A percentile compares a stretch with the other conserved stretches of the same genome.
phyloP scores from a whole-genome alignment of 2,113 vertebrate genomes.

The Cavia porcellus region DNA sequence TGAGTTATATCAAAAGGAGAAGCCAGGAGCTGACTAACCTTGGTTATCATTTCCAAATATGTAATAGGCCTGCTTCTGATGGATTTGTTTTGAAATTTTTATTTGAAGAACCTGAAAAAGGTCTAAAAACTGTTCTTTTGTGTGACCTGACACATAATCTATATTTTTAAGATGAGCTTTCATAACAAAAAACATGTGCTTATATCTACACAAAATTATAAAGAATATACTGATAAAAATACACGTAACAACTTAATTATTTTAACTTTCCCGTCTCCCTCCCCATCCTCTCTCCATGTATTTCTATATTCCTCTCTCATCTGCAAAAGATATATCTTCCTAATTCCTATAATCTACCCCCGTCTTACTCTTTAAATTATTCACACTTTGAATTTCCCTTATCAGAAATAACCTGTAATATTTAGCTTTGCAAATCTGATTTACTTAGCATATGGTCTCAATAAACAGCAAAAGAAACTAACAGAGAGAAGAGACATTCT shows the following conservation, averaged over 20 bases:
- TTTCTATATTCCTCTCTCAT: not conserved
- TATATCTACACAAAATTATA: constrained; percentile 33
- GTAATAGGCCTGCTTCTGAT: constrained; percentile 33
- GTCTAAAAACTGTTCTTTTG: not conserved
- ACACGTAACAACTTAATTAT: not conserved
- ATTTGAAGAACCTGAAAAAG: not conserved
- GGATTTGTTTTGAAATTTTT: constrained; percentile 44
- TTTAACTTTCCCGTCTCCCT: not conserved
- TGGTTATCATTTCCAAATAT: constrained; percentile 65
- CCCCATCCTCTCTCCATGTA: not conserved
- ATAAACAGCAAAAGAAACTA: not conserved
- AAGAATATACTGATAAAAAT: not conserved
- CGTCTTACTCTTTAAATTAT: not conserved
- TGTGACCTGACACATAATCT: not conserved
- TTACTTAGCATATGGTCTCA: not conserved
- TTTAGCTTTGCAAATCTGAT: not conserved
- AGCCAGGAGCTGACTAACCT: constrained; percentile 56
- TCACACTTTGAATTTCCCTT: not conserved
- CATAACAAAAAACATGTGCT: not conserved
- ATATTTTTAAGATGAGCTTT: constrained; percentile 20
- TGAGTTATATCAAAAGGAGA: constrained; percentile 71
- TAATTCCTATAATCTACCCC: not conserved
- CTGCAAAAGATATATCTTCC: not conserved
- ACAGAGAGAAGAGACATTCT: not conserved
- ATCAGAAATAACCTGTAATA: not conserved